Evolutionary conservation across 2,888 invertebrate genomes (phyloP).

Genomic region (Idaea aversata): DNA sequence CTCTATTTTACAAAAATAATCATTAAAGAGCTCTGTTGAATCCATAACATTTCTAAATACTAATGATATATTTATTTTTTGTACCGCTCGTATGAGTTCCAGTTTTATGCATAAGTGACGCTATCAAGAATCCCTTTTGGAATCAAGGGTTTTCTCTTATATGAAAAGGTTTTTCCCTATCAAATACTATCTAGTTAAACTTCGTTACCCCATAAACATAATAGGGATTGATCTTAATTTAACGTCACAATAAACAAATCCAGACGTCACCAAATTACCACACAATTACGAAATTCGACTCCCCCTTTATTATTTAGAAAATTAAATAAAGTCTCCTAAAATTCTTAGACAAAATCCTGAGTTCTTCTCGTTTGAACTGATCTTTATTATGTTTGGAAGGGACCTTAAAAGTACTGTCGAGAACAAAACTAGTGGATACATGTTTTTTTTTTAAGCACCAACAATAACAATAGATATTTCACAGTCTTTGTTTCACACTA

Average conservation of each 20-base stretch:
- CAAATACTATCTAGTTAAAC: not conserved
- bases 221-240: not conserved
- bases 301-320: not conserved
- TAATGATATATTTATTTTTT: no score
- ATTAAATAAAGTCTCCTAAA: slow-evolving; percentile 2
- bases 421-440: not conserved
- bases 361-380: slow-evolving; percentile 31
- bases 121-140: no score
- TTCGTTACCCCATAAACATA: not conserved
- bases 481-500: no score
- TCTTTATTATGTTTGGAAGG: slow-evolving; percentile 39
- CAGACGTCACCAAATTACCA: not conserved
- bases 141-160: no score
- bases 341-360: not conserved
- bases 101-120: no score
- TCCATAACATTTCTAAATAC: no score
- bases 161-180: not conserved
- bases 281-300: not conserved
- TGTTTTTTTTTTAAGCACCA: not conserved
- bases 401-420: slow-evolving; percentile 5
- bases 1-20: no score
- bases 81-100: no score
- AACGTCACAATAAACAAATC: slow-evolving; percentile 1
- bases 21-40: no score
- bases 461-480: not conserved